phyloP scores from a whole-genome alignment of 1,140 invertebrate species.

The Brachystomella parvula region DNA sequence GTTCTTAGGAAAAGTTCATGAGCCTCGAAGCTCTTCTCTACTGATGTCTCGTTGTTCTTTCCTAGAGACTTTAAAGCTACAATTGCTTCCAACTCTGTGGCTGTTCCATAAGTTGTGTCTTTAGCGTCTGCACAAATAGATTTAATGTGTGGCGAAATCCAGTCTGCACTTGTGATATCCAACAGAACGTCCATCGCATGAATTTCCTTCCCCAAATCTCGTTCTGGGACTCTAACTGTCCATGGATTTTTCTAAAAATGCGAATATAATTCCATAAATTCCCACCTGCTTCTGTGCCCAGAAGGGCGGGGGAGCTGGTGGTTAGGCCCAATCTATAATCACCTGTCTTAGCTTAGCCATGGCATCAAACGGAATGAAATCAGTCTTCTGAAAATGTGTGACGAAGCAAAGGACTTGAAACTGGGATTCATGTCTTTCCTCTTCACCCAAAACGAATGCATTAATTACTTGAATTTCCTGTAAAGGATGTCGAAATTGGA shows the following conservation, averaged over 20 bases:
- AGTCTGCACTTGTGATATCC: conserved; percentile 54
- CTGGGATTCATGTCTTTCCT: conserved; percentile 75
- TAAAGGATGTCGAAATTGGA: conserved; percentile 36
- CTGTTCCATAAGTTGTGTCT: conserved; percentile 66
- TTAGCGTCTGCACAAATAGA: conserved; percentile 65
- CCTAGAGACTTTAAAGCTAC: conserved; percentile 58
- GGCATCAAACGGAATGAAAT: conserved; percentile 86
- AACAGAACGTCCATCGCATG: conserved; percentile 73
- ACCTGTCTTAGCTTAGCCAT: conserved; percentile 95
- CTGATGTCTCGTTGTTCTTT: conserved; percentile 14
- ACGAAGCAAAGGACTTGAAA: conserved; percentile 89
- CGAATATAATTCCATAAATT: background rate
- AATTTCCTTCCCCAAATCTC: conserved; percentile 71
- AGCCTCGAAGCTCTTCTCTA: conserved; percentile 21
- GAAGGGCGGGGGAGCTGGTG: background rate
- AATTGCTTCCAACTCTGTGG: conserved; percentile 69
- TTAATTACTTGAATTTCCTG: conserved; percentile 89
- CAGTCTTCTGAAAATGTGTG: conserved; percentile 73
- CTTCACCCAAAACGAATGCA: conserved; percentile 85
- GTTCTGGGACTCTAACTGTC: conserved; percentile 74
- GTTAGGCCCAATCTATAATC: conserved; percentile 17
- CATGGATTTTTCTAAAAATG: conserved; percentile 66
- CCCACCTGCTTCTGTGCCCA: background rate
- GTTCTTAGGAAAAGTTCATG: conserved; percentile 29
- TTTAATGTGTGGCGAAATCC: conserved; percentile 66